These are phyloP conservation scores for Tamias sibiricus DNA, from an alignment of 2,113 vertebrate genomes.

Conservation along the genomic window DNA sequence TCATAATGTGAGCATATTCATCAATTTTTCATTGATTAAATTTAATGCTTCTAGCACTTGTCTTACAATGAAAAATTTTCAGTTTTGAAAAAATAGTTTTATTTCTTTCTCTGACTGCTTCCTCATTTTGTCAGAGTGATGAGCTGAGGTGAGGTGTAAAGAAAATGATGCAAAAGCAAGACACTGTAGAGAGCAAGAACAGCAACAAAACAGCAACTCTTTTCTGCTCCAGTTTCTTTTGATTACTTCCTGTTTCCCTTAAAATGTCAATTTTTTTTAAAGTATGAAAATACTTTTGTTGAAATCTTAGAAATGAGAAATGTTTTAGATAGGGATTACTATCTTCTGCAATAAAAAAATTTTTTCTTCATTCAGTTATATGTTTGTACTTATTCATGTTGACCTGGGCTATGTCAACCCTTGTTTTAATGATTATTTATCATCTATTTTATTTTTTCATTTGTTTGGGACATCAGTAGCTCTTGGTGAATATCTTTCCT, in stretches of 20 bases:
- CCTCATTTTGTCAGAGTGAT: not conserved
- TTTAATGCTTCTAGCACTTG: not conserved
- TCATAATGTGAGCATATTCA: constrained; percentile 28
- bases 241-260: not conserved
- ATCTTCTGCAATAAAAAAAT: not conserved
- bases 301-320: constrained; percentile 35
- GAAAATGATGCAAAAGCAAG: not conserved
- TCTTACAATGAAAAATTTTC: constrained; percentile 39
- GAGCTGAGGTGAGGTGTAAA: not conserved
- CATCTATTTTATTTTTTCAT: not conserved
- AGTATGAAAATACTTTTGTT: not conserved
- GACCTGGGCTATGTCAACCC: not conserved
- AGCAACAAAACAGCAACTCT: not conserved
- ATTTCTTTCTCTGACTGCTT: not conserved
- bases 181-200: not conserved
- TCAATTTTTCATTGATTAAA: constrained; percentile 23
- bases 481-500: not conserved
- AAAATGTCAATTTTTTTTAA: constrained; percentile 52
- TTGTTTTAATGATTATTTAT: constrained; percentile 10
- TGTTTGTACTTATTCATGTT: not conserved
- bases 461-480: not conserved
- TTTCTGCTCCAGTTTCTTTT: constrained; percentile 20
- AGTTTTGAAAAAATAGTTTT: not conserved
- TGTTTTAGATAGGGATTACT: not conserved
- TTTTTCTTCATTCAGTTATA: not conserved